Percentiles rank a stretch among this genome's conserved stretches.
These are phyloP conservation scores for Coenonympha arcania DNA, from an alignment of 2,888 invertebrate genomes.

Conservation along the genomic window DNA sequence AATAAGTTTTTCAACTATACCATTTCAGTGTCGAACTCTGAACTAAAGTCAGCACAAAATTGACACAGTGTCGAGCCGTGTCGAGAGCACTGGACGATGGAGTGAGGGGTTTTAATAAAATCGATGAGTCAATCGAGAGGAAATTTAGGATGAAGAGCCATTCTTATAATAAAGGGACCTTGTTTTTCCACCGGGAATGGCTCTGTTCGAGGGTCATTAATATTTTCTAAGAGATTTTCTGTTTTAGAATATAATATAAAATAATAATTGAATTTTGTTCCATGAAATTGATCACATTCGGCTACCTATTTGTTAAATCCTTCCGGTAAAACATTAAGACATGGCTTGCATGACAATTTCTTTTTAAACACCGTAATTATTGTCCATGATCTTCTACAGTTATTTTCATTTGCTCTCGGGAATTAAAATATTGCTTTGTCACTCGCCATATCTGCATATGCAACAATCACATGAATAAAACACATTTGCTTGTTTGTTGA, in stretches of 20 bases:
- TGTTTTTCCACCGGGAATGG: constrained; percentile 16
- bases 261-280: background rate
- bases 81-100: constrained; percentile 8
- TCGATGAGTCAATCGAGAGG: constrained; percentile 24
- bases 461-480: no score
- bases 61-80: background rate
- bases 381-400: no score
- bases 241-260: background rate
- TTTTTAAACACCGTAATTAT: no score
- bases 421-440: background rate
- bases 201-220: constrained; percentile 16
- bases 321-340: no score
- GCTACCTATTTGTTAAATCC: no score
- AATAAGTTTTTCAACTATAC: background rate
- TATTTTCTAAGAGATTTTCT: constrained; percentile 6
- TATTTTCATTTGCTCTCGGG: no score
- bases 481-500: no score
- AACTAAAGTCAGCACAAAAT: constrained; percentile 1
- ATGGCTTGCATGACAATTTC: no score
- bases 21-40: background rate
- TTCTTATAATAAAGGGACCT: constrained; percentile 17
- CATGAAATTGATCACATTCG: no score
- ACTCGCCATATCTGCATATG: no score
- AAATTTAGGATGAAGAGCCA: constrained; percentile 17
- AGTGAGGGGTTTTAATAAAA: constrained; percentile 21